These are phyloP conservation scores for Synanthedon vespiformis DNA, from an alignment of 2,888 invertebrate genomes.

Conservation along the genomic window DNA sequence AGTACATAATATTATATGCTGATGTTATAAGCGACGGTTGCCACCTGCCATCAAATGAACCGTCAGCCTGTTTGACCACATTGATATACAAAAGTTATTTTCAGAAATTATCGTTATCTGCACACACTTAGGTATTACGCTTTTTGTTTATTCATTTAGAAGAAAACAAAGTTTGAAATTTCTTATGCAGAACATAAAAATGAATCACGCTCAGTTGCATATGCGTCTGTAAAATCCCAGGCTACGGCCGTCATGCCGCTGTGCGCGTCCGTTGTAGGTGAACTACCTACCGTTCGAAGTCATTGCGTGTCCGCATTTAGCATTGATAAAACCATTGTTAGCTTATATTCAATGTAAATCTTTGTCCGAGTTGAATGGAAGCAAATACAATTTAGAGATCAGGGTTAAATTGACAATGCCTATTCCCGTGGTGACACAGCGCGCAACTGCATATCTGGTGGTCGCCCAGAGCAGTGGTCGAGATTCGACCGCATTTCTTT, in stretches of 20 bases:
- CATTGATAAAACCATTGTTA: background rate
- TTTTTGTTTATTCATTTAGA: too few species aligned
- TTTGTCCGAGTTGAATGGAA: background rate
- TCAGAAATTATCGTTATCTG: too few species aligned
- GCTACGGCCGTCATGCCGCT: slow-evolving; percentile 1
- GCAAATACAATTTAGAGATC: background rate
- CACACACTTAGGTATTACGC: too few species aligned
- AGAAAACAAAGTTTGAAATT: background rate
- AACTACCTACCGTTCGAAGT: slow-evolving; percentile 11
- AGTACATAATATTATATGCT: too few species aligned
- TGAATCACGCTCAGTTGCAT: background rate
- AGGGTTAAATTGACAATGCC: background rate
- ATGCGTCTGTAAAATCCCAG: slow-evolving; percentile 5
- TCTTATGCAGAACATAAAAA: background rate
- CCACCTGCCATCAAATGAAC: too few species aligned
- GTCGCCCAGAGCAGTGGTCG: too few species aligned
- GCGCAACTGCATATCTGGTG: too few species aligned
- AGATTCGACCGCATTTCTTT: too few species aligned
- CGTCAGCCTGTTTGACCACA: too few species aligned
- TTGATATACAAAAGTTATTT: too few species aligned
- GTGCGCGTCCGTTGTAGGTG: slow-evolving; percentile 6
- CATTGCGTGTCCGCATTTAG: slow-evolving; percentile 4
- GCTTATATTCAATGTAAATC: background rate
- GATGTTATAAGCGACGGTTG: too few species aligned
- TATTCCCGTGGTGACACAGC: too few species aligned